Base-by-base conservation (phyloP, 2,888 invertebrate genomes). In the Eristalis arbustorum region DNA sequence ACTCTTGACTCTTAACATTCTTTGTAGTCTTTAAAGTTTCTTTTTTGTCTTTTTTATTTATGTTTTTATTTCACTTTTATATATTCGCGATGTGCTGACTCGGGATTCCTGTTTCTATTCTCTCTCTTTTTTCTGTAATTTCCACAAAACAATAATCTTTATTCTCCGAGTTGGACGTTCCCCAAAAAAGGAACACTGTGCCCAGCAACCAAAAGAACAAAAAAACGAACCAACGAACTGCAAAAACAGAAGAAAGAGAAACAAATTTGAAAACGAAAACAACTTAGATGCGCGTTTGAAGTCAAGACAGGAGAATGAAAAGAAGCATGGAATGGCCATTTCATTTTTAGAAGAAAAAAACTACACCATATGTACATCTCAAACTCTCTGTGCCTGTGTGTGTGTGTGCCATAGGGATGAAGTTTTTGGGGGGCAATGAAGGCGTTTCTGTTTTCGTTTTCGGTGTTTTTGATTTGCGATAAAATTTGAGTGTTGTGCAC, bases 401-500 rank as follows among this genome's bases (percentile, higher is more conserved):
- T 63, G 42, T 31, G 8, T 31, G 10, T 31, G 40, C 57, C 40
- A 49, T 28, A 1, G 31, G 25, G 71, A 72, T 61, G 64, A 63
- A 66, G 66, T 61, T 59, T 61, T 59, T 61, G 57, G 69, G 72
- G 57, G 69, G 72, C 56, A 57, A 56, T 40, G 66, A 59, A 56
- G 0, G 10, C 14, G 18, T 4, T 42, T 63, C 49, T 59, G 59
- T 25, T 74, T 57, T 78, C 66, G 64, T 59, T 63, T 73, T 40
- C 25, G 34, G 49, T 59, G 23, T 25, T 59, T 59, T 28, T 59
- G 74, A 71, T 81, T 49, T 42, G 72, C 31, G 81, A 81, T 84
- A 76, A 84, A 81, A 76, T 84, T 84, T 81, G 59, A 84, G 72
- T 84, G 76, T 68, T 81, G 72, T 84, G 71, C 81, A 84, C 75